These are phyloP conservation scores for Cheilosia variabilis DNA, from an alignment of 2,888 invertebrate species.

Conservation along the genomic window DNA sequence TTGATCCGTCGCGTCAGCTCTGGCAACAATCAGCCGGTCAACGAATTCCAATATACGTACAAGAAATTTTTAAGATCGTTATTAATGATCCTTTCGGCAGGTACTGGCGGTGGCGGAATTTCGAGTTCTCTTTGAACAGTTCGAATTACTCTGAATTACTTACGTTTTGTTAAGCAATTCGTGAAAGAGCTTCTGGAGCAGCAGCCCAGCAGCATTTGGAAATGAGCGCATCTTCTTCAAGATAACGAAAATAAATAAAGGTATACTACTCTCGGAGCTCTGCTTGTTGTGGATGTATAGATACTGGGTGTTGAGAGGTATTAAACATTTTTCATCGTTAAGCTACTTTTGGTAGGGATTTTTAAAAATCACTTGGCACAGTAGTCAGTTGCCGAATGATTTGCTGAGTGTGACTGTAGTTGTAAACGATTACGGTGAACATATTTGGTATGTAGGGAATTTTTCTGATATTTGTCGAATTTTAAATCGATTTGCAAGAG, in stretches of 20 bases:
- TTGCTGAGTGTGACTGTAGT: slow-evolving; percentile 14
- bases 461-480: neutral
- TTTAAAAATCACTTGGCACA: slow-evolving; percentile 45
- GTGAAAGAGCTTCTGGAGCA: slow-evolving; percentile 72
- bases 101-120: slow-evolving; percentile 62
- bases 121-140: slow-evolving; percentile 67
- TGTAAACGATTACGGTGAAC: neutral
- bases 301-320: slow-evolving; percentile 50
- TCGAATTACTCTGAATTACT: slow-evolving; percentile 73
- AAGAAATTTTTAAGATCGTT: slow-evolving; percentile 62
- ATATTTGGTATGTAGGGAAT: neutral
- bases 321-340: slow-evolving; percentile 69
- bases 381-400: slow-evolving; percentile 44
- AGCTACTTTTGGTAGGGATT: slow-evolving; percentile 34
- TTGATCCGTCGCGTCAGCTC: slow-evolving; percentile 40
- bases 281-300: slow-evolving; percentile 17
- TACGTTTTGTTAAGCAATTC: slow-evolving; percentile 72
- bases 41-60: neutral
- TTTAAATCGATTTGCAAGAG: too few relatives aligned
- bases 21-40: slow-evolving; percentile 57
- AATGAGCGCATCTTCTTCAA: slow-evolving; percentile 32
- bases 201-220: slow-evolving; percentile 14
- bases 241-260: neutral
- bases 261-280: neutral
- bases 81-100: slow-evolving; percentile 75